Percentiles rank a stretch among this genome's conserved stretches.
Conservation (phyloP, 2,113 vertebrate genomes). For the Corythaeola cristata region DNA sequence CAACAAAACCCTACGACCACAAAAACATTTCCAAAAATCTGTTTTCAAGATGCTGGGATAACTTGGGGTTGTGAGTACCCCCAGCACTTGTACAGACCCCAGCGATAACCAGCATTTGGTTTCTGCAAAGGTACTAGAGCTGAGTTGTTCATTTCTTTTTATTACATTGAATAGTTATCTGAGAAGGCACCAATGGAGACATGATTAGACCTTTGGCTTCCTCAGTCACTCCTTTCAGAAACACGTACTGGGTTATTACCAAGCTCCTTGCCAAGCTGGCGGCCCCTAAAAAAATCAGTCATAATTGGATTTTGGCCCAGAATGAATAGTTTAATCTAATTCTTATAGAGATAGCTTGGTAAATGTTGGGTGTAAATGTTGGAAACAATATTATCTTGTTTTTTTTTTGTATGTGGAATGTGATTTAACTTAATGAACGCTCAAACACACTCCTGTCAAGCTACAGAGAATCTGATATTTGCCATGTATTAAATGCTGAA, state of each 20-base stretch:
- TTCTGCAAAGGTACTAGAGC: not conserved
- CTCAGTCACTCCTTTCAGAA: not conserved
- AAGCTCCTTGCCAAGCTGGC: not conserved
- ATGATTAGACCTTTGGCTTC: not conserved
- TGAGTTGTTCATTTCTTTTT: not conserved
- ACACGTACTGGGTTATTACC: not conserved
- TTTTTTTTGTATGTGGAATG: not conserved
- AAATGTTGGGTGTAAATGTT: not conserved
- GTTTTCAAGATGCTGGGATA: not conserved
- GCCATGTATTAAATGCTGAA: not conserved
- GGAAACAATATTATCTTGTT: not conserved
- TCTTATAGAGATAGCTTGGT: not conserved
- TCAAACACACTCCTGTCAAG: not conserved
- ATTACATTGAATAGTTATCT: not conserved
- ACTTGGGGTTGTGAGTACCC: not conserved
- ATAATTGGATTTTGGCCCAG: not conserved
- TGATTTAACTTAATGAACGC: not conserved
- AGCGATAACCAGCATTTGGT: accelerated
- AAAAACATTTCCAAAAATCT: not conserved
- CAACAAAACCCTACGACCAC: not conserved
- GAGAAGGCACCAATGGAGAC: not conserved
- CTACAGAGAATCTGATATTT: not conserved
- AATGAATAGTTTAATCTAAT: not conserved
- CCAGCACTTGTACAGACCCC: accelerated
- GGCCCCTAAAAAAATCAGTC: not conserved